Evolutionary conservation across 1,140 invertebrate species (phyloP).

Genomic region (Laupala kohalensis): DNA sequence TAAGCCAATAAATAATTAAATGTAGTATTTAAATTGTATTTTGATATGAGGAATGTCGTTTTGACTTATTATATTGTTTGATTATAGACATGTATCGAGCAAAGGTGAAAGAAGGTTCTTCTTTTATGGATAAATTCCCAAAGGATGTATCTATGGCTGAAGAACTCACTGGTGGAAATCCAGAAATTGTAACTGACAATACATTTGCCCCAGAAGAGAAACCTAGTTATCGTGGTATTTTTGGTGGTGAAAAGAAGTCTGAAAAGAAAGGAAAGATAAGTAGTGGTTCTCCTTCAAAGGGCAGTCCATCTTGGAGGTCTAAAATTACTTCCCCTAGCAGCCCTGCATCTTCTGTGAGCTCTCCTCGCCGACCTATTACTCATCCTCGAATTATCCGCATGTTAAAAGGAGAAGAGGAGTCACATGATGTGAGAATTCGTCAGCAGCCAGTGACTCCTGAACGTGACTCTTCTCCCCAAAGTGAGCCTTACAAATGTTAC

Average conservation of each 20-base stretch:
- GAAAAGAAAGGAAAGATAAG: constrained; percentile 16
- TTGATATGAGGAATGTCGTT: too few species aligned
- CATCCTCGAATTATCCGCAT: constrained; percentile 33
- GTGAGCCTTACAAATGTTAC: constrained; percentile 42
- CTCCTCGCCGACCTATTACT: constrained; percentile 24
- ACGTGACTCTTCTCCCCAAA: constrained; percentile 15
- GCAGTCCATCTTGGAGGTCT: not conserved
- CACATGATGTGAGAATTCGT: constrained; percentile 47
- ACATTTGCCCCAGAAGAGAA: constrained; percentile 47
- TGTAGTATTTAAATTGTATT: not conserved
- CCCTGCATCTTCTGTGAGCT: not conserved
- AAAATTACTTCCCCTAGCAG: not conserved
- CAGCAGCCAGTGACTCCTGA: constrained; percentile 30
- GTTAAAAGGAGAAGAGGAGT: constrained; percentile 30
- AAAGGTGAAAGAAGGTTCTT: constrained; percentile 36
- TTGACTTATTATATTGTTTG: not conserved
- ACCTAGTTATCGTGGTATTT: constrained; percentile 37
- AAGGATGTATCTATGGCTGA: constrained; percentile 55
- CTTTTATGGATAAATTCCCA: constrained; percentile 59
- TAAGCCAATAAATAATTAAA: too few species aligned
- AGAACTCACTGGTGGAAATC: constrained; percentile 47
- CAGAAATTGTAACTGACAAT: constrained; percentile 37
- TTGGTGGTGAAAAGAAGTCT: constrained; percentile 27
- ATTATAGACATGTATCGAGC: constrained; percentile 40
- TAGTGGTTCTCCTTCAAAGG: constrained; percentile 3